phyloP scores from a whole-genome alignment of 2,888 invertebrate genomes.

The Geotrupes spiniger region DNA sequence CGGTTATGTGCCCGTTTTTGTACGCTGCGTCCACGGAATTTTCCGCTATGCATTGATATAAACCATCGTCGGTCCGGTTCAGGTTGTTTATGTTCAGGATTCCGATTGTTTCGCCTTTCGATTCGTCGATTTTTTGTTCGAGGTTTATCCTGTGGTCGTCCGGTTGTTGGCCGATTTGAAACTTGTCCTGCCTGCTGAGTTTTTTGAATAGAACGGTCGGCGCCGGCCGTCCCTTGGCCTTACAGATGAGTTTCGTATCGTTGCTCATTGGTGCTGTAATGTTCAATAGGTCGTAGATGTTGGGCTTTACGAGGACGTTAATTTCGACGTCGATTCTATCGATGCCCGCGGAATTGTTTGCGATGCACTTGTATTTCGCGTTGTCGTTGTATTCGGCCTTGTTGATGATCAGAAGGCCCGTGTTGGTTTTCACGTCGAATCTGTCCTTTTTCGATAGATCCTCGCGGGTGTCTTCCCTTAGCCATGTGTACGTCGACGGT shows the following conservation, averaged over 20 bases:
- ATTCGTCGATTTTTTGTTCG: conserved; percentile 55
- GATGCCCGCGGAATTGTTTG: conserved; percentile 74
- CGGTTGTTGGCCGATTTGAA: conserved; percentile 60
- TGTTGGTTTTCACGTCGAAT: conserved; percentile 67
- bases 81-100: conserved; percentile 66
- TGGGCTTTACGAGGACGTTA: conserved; percentile 74
- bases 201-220: conserved; percentile 80
- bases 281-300: conserved; percentile 74
- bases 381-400: conserved; percentile 75
- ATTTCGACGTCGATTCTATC: conserved; percentile 67
- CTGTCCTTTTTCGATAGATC: conserved; percentile 68
- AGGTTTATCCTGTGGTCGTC: conserved; percentile 67
- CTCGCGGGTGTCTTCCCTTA: conserved; percentile 68
- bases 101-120: conserved; percentile 61
- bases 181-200: conserved; percentile 61
- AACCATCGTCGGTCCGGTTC: conserved; percentile 75
- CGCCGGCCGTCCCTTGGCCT: conserved; percentile 76
- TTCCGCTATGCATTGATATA: conserved; percentile 82
- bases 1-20: conserved; percentile 78
- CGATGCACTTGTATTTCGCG: conserved; percentile 77
- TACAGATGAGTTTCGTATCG: conserved; percentile 69
- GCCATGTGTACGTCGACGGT: conserved; percentile 79
- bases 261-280: conserved; percentile 62
- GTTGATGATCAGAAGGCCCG: conserved; percentile 70
- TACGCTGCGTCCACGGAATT: conserved; percentile 70